Conservation (phyloP, 35 echinoderm and acorn worm species). For the Anneissia japonica region DNA sequence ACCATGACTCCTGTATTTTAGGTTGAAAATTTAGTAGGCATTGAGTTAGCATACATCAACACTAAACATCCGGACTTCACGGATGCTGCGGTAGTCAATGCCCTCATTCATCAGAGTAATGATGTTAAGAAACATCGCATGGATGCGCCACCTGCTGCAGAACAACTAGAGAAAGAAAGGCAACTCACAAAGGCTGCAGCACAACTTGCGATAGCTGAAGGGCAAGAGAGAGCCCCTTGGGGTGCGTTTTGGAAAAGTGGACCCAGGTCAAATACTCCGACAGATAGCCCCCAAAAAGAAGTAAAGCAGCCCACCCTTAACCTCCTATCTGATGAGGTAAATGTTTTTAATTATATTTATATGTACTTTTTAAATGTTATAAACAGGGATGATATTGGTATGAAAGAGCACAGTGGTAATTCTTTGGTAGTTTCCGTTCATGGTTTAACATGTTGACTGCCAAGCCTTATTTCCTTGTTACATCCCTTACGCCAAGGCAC, state of each 20-base stretch:
- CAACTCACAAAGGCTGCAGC: not conserved
- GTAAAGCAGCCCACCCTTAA: constrained; percentile 52
- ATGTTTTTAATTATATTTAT: not conserved
- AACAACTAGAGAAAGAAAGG: constrained; percentile 6
- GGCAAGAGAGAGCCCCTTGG: not conserved
- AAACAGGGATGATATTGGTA: not conserved
- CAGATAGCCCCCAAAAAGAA: constrained; percentile 60
- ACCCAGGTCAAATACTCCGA: constrained; percentile 14
- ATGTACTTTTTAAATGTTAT: not conserved
- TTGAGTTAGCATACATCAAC: constrained; percentile 97
- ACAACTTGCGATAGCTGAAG: not conserved
- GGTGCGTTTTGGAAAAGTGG: not conserved
- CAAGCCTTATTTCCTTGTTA: too few species aligned
- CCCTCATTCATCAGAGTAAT: constrained; percentile 38
- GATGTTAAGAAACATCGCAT: constrained; percentile 41
- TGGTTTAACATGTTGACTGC: too few species aligned
- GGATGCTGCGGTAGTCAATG: constrained; percentile 79
- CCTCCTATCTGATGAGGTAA: constrained; percentile 80
- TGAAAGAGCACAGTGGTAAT: too few species aligned
- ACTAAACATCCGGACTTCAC: constrained; percentile 98
- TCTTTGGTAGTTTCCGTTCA: too few species aligned
- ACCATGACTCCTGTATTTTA: constrained; percentile 18
- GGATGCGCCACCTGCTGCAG: not conserved
- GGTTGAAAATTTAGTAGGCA: constrained; percentile 98
- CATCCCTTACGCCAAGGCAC: too few species aligned